Evolutionary conservation across 2,113 vertebrate genomes (phyloP).

Genomic region (Eptatretus burgeri): DNA sequence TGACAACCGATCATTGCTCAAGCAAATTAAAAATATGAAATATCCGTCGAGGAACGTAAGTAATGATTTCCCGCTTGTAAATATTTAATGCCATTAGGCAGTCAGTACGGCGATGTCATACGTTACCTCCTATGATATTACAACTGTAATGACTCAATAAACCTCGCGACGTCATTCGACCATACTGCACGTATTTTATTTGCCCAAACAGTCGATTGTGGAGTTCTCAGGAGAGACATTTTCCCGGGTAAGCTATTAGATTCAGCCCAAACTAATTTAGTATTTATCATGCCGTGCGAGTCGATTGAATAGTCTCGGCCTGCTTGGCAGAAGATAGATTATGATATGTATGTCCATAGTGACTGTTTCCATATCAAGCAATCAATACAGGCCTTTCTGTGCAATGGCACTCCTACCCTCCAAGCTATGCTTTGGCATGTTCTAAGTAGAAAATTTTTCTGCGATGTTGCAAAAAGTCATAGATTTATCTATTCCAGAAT

Average conservation of each 20-base stretch:
- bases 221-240: constrained; percentile 6
- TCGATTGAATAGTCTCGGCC: constrained; percentile 5
- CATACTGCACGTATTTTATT: constrained; percentile 5
- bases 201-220: constrained; percentile 6
- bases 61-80: constrained; percentile 6
- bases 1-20: constrained; percentile 5
- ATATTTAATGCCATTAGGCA: constrained; percentile 6
- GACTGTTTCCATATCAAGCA: neutral
- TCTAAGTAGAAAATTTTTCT: no score
- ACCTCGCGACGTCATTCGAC: neutral
- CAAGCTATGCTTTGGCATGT: no score
- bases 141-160: constrained; percentile 5
- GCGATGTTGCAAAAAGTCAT: no score
- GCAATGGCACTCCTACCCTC: no score
- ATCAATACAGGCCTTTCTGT: no score
- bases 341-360: constrained; percentile 5
- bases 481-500: no score
- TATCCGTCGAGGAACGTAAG: constrained; percentile 4
- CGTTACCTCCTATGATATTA: constrained; percentile 4
- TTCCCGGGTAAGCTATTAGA: constrained; percentile 6
- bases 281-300: constrained; percentile 5
- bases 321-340: constrained; percentile 6
- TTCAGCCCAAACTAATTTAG: neutral
- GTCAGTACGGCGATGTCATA: constrained; percentile 2
- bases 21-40: constrained; percentile 6